A percentile compares a stretch with the other conserved stretches of the same genome.
These are phyloP conservation scores for Trachops cirrhosus DNA, from an alignment of 2,797 vertebrate genomes.

Conservation along the genomic window DNA sequence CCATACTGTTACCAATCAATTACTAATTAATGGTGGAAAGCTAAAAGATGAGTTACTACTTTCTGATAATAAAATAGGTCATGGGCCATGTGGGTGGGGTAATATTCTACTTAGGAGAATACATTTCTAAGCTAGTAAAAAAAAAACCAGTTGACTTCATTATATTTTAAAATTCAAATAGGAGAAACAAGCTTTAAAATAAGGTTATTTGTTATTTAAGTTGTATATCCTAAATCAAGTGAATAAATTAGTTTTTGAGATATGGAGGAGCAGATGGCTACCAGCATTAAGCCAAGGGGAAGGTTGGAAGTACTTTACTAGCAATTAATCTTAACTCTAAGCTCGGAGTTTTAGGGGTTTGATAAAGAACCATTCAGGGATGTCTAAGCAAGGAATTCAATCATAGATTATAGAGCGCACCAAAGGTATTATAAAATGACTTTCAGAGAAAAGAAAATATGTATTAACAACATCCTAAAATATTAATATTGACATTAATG, in stretches of 20 bases:
- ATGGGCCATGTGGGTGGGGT: rapidly evolving
- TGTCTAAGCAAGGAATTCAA: background rate
- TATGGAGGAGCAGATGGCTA: background rate
- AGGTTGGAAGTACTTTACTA: background rate
- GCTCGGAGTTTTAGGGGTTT: background rate
- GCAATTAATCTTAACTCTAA: background rate
- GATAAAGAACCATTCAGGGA: background rate
- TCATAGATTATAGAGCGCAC: background rate
- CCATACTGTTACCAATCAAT: background rate
- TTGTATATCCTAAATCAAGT: background rate
- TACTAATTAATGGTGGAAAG: background rate
- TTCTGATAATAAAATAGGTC: background rate
- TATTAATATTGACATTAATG: background rate
- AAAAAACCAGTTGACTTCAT: background rate
- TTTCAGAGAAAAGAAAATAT: background rate
- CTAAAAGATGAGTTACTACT: background rate
- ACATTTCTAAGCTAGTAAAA: background rate
- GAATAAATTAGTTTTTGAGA: background rate
- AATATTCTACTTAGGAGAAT: background rate
- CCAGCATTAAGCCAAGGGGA: background rate
- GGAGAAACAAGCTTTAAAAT: background rate
- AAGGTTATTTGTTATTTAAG: background rate
- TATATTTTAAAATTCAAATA: constrained; percentile 9
- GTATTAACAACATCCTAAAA: background rate
- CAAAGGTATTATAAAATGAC: background rate